Conservation (phyloP, 2,888 invertebrate species). For the Bembecia ichneumoniformis region DNA sequence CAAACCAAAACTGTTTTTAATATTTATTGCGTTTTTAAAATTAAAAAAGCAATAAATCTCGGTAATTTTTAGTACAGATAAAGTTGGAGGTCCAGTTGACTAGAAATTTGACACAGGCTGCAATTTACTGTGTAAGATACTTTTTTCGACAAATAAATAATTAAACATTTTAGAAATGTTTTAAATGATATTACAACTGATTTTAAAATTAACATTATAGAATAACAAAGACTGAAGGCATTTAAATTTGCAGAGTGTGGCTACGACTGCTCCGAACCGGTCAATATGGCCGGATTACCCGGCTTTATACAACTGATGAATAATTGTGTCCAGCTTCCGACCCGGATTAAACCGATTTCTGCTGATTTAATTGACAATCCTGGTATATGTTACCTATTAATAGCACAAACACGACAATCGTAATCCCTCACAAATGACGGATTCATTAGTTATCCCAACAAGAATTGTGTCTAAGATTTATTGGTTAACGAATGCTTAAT, state of each 20-base stretch:
- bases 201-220: neutral
- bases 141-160: too few species aligned
- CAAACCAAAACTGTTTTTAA: too few species aligned
- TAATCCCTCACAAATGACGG: constrained; percentile 30
- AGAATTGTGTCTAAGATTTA: too few species aligned
- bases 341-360: constrained; percentile 62
- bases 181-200: neutral
- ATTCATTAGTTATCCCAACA: neutral
- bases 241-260: constrained; percentile 13
- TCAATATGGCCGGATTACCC: constrained; percentile 60
- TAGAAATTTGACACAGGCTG: too few species aligned
- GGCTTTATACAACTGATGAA: constrained; percentile 64
- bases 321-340: constrained; percentile 63
- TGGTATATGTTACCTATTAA: constrained; percentile 56
- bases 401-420: constrained; percentile 40
- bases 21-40: too few species aligned
- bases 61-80: too few species aligned
- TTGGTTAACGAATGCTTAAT: too few species aligned
- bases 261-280: constrained; percentile 31
- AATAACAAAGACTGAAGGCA: neutral
- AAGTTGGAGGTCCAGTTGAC: too few species aligned
- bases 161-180: neutral
- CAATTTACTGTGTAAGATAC: too few species aligned
- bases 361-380: constrained; percentile 66
- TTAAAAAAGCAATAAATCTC: too few species aligned